Conservation (phyloP, 2,888 invertebrate species). For the Sipunculus nudus region DNA sequence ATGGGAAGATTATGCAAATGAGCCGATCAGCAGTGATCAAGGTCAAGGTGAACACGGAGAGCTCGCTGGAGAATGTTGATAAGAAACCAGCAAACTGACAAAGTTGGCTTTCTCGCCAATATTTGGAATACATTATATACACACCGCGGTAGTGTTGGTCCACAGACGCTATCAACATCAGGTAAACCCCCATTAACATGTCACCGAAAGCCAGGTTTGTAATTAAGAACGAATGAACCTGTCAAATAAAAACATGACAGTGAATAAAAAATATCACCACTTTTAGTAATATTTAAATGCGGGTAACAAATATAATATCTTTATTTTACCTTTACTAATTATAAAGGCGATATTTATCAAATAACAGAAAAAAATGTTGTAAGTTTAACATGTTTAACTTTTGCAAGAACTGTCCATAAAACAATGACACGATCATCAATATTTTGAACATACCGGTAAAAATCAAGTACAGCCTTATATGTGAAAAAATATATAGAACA, state of each 20-base stretch:
- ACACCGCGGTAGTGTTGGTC: slow-evolving; percentile 66
- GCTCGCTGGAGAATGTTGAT: slow-evolving; percentile 66
- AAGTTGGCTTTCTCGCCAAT: slow-evolving; percentile 56
- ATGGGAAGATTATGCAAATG: slow-evolving; percentile 65
- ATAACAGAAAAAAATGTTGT: too few relatives aligned
- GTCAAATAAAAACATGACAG: slow-evolving; percentile 16
- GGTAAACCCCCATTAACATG: slow-evolving; percentile 62
- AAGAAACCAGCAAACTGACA: slow-evolving; percentile 63
- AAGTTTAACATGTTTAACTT: too few relatives aligned
- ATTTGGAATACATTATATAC: slow-evolving; percentile 66
- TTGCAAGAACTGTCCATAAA: too few relatives aligned
- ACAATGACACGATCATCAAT: too few relatives aligned
- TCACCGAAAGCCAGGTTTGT: slow-evolving; percentile 61
- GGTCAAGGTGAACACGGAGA: slow-evolving; percentile 66
- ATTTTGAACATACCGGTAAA: too few relatives aligned
- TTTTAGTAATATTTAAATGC: too few relatives aligned
- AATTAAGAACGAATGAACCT: slow-evolving; percentile 68
- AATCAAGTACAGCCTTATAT: too few relatives aligned
- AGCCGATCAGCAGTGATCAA: slow-evolving; percentile 67
- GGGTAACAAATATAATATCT: too few relatives aligned
- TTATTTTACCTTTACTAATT: too few relatives aligned
- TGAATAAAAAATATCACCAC: too few relatives aligned
- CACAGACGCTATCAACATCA: slow-evolving; percentile 61
- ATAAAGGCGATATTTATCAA: too few relatives aligned
- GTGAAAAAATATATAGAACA: too few relatives aligned